Percentiles rank a stretch among this genome's conserved stretches.
phyloP scores from a whole-genome alignment of 2,797 vertebrate genomes.

The Anabas testudineus region DNA sequence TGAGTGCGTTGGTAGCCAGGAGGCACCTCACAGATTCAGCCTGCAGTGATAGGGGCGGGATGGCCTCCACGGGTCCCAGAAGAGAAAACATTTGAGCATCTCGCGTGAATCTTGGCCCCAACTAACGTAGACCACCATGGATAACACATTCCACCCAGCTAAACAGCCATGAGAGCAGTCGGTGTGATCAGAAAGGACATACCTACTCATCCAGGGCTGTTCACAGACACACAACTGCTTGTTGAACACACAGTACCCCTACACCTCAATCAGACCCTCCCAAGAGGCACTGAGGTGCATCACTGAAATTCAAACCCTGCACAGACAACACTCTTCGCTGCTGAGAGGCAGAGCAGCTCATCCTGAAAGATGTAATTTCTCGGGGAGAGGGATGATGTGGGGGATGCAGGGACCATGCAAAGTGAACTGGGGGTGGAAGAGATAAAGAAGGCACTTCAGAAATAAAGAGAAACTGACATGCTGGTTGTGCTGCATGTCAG shows the following conservation, averaged over 20 bases:
- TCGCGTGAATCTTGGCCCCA: constrained; percentile 74
- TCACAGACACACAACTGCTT: constrained; percentile 37
- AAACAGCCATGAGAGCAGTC: constrained; percentile 75
- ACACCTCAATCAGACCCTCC: constrained; percentile 73
- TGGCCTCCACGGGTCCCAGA: constrained; percentile 57
- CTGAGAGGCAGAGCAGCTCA: constrained; percentile 61
- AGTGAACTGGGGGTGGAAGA: constrained; percentile 36
- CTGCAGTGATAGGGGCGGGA: constrained; percentile 75
- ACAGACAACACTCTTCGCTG: constrained; percentile 53
- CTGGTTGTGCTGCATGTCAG: constrained; percentile 5
- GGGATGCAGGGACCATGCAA: constrained; percentile 52
- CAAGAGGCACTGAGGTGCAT: constrained; percentile 74
- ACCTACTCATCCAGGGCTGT: constrained; percentile 16
- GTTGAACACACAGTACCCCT: constrained; percentile 38
- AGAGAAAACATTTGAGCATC: constrained; percentile 72
- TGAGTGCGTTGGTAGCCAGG: constrained; percentile 59
- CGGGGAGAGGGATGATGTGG: constrained; percentile 37
- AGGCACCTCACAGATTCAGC: constrained; percentile 57
- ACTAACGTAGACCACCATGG: constrained; percentile 76
- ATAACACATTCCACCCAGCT: constrained; percentile 79
- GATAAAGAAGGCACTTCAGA: constrained; percentile 33
- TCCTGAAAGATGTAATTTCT: constrained; percentile 70
- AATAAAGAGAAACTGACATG: constrained; percentile 11
- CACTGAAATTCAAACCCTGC: constrained; percentile 75
- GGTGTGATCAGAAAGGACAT: constrained; percentile 51